These are phyloP conservation scores for Drosophila peninsularis DNA, from an alignment of 2,888 invertebrate genomes.

Conservation along the genomic window DNA sequence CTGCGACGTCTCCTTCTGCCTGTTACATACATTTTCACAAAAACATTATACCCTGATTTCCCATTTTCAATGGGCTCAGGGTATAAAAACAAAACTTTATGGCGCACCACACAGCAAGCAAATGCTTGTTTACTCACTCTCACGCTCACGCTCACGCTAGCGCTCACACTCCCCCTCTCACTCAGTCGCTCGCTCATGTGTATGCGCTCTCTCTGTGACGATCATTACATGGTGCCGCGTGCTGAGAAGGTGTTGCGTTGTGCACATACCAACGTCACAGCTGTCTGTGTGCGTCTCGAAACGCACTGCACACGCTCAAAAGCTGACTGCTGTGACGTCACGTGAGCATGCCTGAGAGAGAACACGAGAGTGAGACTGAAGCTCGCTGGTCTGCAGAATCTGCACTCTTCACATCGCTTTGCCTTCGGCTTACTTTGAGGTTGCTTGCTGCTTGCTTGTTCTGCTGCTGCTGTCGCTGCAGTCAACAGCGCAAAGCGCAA, in stretches of 20 bases:
- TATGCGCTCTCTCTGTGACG: constrained; percentile 3
- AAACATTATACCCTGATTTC: no score
- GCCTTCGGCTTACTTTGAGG: constrained; percentile 45
- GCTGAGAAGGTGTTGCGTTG: constrained; percentile 18
- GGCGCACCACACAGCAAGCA: constrained; percentile 42
- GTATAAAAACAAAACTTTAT: constrained; percentile 66
- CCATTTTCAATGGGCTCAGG: no score
- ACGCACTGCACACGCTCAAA: constrained; percentile 4
- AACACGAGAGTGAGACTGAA: background rate
- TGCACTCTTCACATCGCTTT: constrained; percentile 5
- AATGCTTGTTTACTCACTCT: constrained; percentile 30
- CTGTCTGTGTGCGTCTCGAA: background rate
- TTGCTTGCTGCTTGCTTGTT: constrained; percentile 25
- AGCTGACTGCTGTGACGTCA: constrained; percentile 40
- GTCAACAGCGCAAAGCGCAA: constrained; percentile 76
- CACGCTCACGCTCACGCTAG: constrained; percentile 4
- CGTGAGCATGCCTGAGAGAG: background rate
- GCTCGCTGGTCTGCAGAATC: constrained; percentile 17
- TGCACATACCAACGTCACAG: constrained; percentile 32
- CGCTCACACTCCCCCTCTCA: constrained; percentile 6
- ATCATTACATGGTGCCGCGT: constrained; percentile 20
- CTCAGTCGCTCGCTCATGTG: background rate
- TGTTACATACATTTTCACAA: no score
- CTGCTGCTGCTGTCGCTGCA: constrained; percentile 52
- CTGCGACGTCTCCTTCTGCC: no score